Base-by-base conservation (phyloP, 2,797 vertebrate species). In the Hemitrygon akajei region DNA sequence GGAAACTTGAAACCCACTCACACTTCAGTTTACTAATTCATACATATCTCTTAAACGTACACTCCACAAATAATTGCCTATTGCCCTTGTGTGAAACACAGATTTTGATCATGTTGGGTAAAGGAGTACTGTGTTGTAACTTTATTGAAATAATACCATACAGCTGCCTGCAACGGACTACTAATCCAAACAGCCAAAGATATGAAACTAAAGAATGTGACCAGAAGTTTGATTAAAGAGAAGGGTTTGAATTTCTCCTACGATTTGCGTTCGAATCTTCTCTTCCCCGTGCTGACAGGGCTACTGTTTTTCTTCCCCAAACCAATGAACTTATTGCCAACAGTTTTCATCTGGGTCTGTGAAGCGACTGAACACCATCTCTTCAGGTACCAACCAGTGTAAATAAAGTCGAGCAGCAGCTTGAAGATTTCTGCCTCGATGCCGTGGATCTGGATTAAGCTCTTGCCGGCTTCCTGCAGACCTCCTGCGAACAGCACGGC, bases 351-450 rank as follows among this genome's bases (percentile, higher is more conserved):
- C 34, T 66, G 16, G 37, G n/a, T n/a, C 34, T 66, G 16, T 66
- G n/a, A 34, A 20, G 12, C n/a, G 0, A 69, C n/a, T 25, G 22
- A 34, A 34, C 76, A 14, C 12, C 1, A 16, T 5, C 34, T 25
- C 3, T 22, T 22, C 22, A 5, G 20, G 25, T 60, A 37, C 16
- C 81, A 95, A 97, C 97, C 97, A 95, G 97, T 98, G 95, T 99
- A 99, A 95, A 99, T 98, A 95, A 99, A 99, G 94, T 99, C 98
- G 94, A 99, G 96, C 94, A 99, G 96, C 93, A 97, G 95, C 94
- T 97, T 97, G 95, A 99, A 99, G 94, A 98, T 97, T 93, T 95
- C 95, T 4, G 98, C 97, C 93, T 98, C 97, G 94, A 99, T 97
- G 93, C 98, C 99, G 34, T 97, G 96, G 95, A 99, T 98, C 95